Evolutionary conservation across 2,797 vertebrate species (phyloP).

Genomic region (Cyclopterus lumpus): DNA sequence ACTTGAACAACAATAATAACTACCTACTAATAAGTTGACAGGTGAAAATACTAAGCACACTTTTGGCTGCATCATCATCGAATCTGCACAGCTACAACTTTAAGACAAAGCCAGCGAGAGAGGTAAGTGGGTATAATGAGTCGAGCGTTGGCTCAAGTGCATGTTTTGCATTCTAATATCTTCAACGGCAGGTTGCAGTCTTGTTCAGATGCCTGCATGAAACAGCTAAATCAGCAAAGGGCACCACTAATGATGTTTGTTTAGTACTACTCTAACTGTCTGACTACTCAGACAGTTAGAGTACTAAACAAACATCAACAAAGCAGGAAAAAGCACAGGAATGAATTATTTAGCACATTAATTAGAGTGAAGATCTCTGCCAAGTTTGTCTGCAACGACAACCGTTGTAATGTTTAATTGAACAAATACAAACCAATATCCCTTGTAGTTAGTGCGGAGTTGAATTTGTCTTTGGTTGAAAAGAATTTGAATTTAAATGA

Average conservation of each 20-base stretch:
- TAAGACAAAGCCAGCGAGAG: conserved; percentile 15
- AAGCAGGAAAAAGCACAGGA: neutral
- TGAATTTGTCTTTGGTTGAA: neutral
- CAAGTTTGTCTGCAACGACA: neutral
- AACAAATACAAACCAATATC: neutral
- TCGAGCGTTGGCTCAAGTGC: conserved; percentile 3
- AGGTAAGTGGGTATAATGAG: conserved; percentile 26
- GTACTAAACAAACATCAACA: too few relatives aligned
- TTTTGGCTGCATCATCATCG: conserved; percentile 9
- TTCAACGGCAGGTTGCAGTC: conserved; percentile 12
- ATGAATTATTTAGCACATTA: too few relatives aligned
- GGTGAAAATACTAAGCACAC: conserved; percentile 23
- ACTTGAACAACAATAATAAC: conserved; percentile 46
- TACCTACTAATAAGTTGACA: conserved; percentile 37
- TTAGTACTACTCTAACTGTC: neutral
- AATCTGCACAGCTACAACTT: conserved; percentile 28
- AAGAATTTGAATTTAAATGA: too few relatives aligned
- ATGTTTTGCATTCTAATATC: conserved; percentile 27
- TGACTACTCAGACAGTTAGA: too few relatives aligned
- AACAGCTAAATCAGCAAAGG: conserved; percentile 3
- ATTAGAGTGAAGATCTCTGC: neutral
- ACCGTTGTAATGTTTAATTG: neutral
- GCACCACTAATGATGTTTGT: conserved; percentile 13
- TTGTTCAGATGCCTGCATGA: conserved; percentile 15
- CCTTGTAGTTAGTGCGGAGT: neutral